These are phyloP conservation scores for Drosophila micromelanica DNA, from an alignment of 1,140 invertebrate species.

Conservation along the genomic window DNA sequence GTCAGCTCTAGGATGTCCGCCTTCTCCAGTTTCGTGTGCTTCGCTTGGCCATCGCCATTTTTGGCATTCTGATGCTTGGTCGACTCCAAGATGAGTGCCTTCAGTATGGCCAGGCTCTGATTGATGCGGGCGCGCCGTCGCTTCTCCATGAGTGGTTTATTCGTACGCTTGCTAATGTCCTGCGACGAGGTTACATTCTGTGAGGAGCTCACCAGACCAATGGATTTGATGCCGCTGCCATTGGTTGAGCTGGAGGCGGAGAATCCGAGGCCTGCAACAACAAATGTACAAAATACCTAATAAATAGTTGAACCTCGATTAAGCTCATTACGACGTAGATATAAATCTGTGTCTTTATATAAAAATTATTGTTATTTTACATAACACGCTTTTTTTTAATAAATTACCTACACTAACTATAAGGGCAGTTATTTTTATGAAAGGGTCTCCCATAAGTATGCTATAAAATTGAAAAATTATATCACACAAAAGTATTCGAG, in stretches of 20 bases:
- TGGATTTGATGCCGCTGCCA: slow-evolving; percentile 78
- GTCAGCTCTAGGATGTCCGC: slow-evolving; percentile 97
- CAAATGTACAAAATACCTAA: background rate
- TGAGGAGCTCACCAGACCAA: slow-evolving; percentile 79
- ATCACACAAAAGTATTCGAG: too few relatives aligned
- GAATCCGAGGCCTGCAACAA: slow-evolving; percentile 70
- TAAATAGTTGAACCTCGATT: too few relatives aligned
- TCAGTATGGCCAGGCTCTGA: slow-evolving; percentile 93
- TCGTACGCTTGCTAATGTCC: slow-evolving; percentile 86
- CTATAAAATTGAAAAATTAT: too few relatives aligned
- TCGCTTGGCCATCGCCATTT: slow-evolving; percentile 87
- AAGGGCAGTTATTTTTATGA: too few relatives aligned
- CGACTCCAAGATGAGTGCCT: slow-evolving; percentile 90
- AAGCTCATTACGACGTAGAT: too few relatives aligned
- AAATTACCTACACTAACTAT: too few relatives aligned
- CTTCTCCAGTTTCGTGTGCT: slow-evolving; percentile 94
- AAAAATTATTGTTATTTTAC: too few relatives aligned
- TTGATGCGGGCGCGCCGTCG: slow-evolving; percentile 94
- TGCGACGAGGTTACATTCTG: slow-evolving; percentile 83
- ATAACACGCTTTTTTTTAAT: too few relatives aligned
- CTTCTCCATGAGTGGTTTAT: slow-evolving; percentile 97
- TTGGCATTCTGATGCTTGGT: slow-evolving; percentile 85
- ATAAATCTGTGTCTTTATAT: too few relatives aligned
- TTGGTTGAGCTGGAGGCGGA: slow-evolving; percentile 71
- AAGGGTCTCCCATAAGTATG: too few relatives aligned